Base-by-base conservation (phyloP, 2,113 vertebrate genomes). In the Melanostigma gelatinosum region DNA sequence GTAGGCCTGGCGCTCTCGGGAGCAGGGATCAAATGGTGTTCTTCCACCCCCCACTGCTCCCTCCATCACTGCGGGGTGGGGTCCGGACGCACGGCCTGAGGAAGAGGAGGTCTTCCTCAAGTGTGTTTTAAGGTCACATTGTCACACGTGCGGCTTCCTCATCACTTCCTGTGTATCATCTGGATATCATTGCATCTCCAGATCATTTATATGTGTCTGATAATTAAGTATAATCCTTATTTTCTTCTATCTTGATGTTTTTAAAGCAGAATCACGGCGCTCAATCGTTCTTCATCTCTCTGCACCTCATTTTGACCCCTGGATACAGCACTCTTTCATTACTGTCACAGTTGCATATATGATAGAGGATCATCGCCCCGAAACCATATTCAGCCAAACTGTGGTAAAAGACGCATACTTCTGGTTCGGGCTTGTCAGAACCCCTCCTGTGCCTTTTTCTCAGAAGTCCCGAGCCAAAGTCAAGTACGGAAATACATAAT, bases 11-110 rank as follows among this genome's bases (percentile, higher is more conserved):
- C 79, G 77, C 78, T 90, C 90, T 85, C 77, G 68, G 73, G 87
- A 91, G 66, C 80, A 58, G 70, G 70, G 92, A 92, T 93, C 88
- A 91, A 89, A 90, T 87, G 75, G 50, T 78, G 72, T 75, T 84
- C 87, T 81, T 87, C 77, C 85, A 86, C 88, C 89, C 74, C 88
- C 88, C 73, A 27, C 77, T 64, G 72, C 67, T 84, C 74, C 78
- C 85, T 72, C 54, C 69, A 66, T 65, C 69, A 85, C 87, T 72
- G 52, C 65, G 70, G 82, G 88, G 90, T 72, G 80, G 79, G 86
- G 88, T 65, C 79, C 34, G 75, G 78, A 84, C 57, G 22, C 62
- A 75, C 20, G 18, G 78, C 61, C 71, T 50, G 24, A 85, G 71
- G 83, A 89, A 77, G 80, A 85, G 78, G 83, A 85, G 73, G 61